These are phyloP conservation scores for Anthopleura sola DNA, from an alignment of 64 coral and sea anemone species.

Conservation along the genomic window DNA sequence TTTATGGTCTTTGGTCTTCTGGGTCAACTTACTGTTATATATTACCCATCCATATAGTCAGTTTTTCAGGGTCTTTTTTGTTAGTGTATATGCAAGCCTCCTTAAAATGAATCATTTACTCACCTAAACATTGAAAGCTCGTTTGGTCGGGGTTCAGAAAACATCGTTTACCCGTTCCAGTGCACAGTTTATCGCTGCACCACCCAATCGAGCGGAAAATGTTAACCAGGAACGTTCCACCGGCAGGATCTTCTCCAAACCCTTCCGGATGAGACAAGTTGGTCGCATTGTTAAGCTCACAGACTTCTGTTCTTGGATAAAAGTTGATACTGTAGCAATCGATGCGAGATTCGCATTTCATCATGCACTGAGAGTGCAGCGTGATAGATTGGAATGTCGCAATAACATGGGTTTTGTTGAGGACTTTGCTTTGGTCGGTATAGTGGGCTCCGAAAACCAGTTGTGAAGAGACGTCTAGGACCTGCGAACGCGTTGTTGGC, in stretches of 20 bases:
- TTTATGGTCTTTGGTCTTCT: too few species aligned
- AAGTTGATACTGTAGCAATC: constrained; percentile 18
- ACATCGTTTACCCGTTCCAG: background rate
- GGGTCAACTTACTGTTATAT: too few species aligned
- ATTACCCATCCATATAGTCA: too few species aligned
- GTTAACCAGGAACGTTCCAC: background rate
- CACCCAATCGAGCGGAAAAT: background rate
- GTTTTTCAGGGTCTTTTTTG: too few species aligned
- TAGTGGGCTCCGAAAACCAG: background rate
- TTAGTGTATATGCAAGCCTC: too few species aligned
- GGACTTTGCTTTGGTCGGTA: background rate
- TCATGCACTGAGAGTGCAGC: background rate
- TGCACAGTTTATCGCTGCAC: background rate
- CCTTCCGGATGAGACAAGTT: constrained; percentile 1
- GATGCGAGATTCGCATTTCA: background rate
- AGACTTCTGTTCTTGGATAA: background rate
- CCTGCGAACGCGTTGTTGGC: background rate
- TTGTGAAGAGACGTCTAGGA: background rate
- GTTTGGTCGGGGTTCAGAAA: background rate
- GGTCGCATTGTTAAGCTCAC: constrained; percentile 7
- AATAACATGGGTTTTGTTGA: background rate
- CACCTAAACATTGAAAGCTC: background rate
- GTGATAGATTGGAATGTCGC: background rate
- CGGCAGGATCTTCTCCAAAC: background rate
- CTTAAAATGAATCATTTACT: background rate